Evolutionary conservation across 2,113 vertebrate species (phyloP).

Genomic region (Bothrops jararaca): DNA sequence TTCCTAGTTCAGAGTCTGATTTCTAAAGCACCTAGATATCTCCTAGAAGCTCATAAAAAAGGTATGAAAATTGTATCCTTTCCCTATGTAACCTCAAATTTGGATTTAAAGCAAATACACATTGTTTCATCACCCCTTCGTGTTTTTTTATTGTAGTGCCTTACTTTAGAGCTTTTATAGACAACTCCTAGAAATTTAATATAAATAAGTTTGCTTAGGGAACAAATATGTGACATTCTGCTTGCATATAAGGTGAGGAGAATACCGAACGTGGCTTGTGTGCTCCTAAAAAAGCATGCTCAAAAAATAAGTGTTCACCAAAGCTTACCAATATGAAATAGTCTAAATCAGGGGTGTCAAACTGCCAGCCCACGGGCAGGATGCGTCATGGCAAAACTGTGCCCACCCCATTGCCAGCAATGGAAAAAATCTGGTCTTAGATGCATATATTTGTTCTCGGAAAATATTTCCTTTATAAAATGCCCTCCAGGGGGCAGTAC

Average conservation of each 20-base stretch:
- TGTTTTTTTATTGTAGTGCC: neutral
- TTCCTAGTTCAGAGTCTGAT: neutral
- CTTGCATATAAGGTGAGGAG: neutral
- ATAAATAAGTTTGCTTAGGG: neutral
- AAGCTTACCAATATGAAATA: neutral
- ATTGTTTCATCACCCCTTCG: neutral
- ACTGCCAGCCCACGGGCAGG: too few relatives aligned
- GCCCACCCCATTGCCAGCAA: too few relatives aligned
- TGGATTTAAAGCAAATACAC: neutral
- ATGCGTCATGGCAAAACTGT: too few relatives aligned
- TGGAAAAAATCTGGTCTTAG: neutral
- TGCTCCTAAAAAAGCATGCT: neutral
- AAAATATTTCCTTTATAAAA: neutral
- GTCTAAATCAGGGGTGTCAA: neutral
- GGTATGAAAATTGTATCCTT: neutral
- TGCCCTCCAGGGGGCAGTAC: constrained; percentile 69
- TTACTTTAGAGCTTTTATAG: neutral
- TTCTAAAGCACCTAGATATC: neutral
- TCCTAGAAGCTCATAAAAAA: neutral
- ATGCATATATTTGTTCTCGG: neutral
- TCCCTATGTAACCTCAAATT: neutral
- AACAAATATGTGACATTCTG: accelerated
- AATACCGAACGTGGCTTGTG: neutral
- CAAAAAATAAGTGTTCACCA: neutral
- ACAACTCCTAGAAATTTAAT: neutral